phyloP scores from a whole-genome alignment of 1,140 invertebrate species.

The Cherax quadricarinatus region DNA sequence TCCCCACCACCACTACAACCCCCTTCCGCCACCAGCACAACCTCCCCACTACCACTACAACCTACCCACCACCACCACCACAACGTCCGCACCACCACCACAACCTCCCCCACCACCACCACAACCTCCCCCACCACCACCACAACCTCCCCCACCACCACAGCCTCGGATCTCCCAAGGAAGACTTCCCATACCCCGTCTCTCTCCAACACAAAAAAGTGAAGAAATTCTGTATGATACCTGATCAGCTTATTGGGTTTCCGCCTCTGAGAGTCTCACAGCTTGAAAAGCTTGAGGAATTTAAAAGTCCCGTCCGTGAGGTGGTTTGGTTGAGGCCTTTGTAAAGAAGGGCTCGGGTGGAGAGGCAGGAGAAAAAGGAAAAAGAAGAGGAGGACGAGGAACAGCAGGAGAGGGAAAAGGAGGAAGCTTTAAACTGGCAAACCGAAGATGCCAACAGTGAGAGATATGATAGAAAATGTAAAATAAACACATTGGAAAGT shows the following conservation, averaged over 20 bases:
- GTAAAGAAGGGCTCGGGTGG: background rate
- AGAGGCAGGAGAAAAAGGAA: background rate
- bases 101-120: background rate
- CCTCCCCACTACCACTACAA: no score
- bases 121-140: background rate
- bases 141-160: background rate
- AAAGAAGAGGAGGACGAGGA: background rate
- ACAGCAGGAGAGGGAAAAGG: background rate
- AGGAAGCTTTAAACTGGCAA: no score
- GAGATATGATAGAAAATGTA: no score
- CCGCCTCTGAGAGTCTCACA: background rate
- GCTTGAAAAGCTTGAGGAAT: background rate
- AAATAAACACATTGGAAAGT: no score
- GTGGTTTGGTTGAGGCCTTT: background rate
- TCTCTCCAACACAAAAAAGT: background rate
- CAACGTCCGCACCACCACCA: background rate
- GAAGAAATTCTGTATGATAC: background rate
- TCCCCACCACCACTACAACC: background rate
- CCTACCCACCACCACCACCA: no score
- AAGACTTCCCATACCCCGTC: background rate
- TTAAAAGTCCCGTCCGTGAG: background rate
- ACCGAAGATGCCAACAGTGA: no score
- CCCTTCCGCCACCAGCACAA: background rate
- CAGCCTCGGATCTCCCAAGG: background rate
- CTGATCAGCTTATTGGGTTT: background rate